Evolutionary conservation across 2,113 vertebrate species (phyloP).

Genomic region (Epinephelus cyanopodus): DNA sequence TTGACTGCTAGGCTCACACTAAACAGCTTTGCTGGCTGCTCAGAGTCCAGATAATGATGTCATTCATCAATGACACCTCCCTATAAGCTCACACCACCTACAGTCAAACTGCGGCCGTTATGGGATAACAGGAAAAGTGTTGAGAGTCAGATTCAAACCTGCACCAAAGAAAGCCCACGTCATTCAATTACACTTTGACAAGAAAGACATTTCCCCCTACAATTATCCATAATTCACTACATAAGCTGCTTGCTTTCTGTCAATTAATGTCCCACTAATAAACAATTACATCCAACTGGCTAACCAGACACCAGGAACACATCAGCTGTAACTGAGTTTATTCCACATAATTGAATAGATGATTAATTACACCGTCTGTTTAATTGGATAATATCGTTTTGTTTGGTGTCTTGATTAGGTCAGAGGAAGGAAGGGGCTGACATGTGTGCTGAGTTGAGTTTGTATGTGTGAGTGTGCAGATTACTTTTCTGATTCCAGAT

Average conservation of each 20-base stretch:
- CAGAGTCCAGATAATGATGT: neutral
- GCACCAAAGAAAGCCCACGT: neutral
- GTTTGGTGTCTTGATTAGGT: conserved; percentile 29
- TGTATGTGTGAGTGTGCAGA: neutral
- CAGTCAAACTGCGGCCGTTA: neutral
- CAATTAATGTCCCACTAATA: conserved; percentile 38
- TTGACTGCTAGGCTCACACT: neutral
- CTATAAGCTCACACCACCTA: neutral
- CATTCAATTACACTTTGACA: conserved; percentile 23
- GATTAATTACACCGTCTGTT: conserved; percentile 62
- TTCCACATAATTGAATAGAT: conserved; percentile 44
- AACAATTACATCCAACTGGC: conserved; percentile 45
- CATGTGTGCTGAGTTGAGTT: conserved; percentile 6
- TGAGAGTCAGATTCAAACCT: neutral
- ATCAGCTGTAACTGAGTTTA: conserved; percentile 56
- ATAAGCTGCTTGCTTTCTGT: conserved; percentile 29
- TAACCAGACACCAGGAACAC: conserved; percentile 57
- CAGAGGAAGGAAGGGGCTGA: conserved; percentile 67
- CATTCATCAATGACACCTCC: neutral
- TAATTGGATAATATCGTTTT: conserved; percentile 55
- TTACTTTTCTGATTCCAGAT: neutral
- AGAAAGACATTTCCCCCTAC: conserved; percentile 36
- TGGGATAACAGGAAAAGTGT: neutral
- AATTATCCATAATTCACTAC: conserved; percentile 41
- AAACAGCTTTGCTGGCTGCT: neutral